Base-by-base conservation (phyloP, 2,888 invertebrate genomes). In the Acleris laterana region DNA sequence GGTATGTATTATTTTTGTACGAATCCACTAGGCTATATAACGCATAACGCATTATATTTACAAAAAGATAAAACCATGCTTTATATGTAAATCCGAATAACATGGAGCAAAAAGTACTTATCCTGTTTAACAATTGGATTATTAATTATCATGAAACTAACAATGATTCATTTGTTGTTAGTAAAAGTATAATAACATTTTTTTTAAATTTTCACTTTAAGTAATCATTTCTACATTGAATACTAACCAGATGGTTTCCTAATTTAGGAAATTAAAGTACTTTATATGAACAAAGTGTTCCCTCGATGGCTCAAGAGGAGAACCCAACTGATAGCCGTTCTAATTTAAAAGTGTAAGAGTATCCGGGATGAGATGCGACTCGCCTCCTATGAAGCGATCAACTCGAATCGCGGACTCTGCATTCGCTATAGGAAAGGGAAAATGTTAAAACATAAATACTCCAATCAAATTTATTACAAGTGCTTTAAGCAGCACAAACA, bases 1-100 rank as follows among this genome's bases (percentile, higher is more conserved):
- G 58, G 79, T 46, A 57, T 62, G 79, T 84, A 81, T 84, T 85
- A 84, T 83, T 84, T 84, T 82, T 83, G 73, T 84, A 87, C 73
- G 69, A 76, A 80, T 74, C 72, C 74, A 32, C 42, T 11, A 7
- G 50, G 57, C 57, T 49, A 44, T 57, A 25, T 22, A 52, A 11
- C 25, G 25, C 17, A 25, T 22, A 52, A 11, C 25, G n/a, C 17
- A 38, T 20, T 9, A 49, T 7, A 11, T 49, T 49, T 49, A 46
- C 46, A 46, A 3, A 17, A 38, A 13, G 0, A 9, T 38, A 13
- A 38, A 38, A 38, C 13, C 38, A 13, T 9, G 13, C 38, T 38
- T 38, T 38, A 46, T 17, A 46, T 46, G n/a, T 16, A 46, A 17
- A 38, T 13, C 13, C 11, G 13, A 38, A 13, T 13, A 38, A 13